phyloP scores from a whole-genome alignment of 1,140 invertebrate species.

The Tetramorium simillimum region DNA sequence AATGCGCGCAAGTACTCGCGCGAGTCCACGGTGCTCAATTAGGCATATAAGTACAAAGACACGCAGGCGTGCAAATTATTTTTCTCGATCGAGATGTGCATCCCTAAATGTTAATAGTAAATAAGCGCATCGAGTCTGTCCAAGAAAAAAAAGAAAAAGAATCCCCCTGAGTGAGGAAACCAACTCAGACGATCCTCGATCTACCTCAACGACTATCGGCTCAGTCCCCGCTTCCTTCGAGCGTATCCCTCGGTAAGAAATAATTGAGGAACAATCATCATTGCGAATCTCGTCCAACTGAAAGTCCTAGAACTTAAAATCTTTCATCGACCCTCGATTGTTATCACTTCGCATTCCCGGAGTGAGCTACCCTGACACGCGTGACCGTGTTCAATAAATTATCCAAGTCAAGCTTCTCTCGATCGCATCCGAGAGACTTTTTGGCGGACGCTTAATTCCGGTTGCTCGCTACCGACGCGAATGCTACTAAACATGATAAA shows the following conservation, averaged over 20 bases:
- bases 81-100: constrained; percentile 56
- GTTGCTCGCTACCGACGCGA: background rate
- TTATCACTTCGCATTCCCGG: background rate
- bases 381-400: background rate
- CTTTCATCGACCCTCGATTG: background rate
- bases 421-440: background rate
- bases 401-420: background rate
- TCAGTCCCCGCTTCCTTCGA: constrained; percentile 31
- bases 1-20: constrained; percentile 31
- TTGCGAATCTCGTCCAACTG: constrained; percentile 41
- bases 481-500: no score
- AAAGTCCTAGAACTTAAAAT: constrained; percentile 56
- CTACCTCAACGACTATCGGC: constrained; percentile 40
- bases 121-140: constrained; percentile 58
- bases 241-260: background rate
- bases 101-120: constrained; percentile 12
- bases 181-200: constrained; percentile 42
- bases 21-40: constrained; percentile 69
- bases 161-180: background rate
- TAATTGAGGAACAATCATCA: background rate
- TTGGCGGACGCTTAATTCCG: background rate
- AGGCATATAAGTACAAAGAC: constrained; percentile 68
- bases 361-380: background rate
- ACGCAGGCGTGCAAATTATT: constrained; percentile 58
- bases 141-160: constrained; percentile 12